phyloP scores from a whole-genome alignment of 2,888 invertebrate genomes.

The Drosophila meridiana region DNA sequence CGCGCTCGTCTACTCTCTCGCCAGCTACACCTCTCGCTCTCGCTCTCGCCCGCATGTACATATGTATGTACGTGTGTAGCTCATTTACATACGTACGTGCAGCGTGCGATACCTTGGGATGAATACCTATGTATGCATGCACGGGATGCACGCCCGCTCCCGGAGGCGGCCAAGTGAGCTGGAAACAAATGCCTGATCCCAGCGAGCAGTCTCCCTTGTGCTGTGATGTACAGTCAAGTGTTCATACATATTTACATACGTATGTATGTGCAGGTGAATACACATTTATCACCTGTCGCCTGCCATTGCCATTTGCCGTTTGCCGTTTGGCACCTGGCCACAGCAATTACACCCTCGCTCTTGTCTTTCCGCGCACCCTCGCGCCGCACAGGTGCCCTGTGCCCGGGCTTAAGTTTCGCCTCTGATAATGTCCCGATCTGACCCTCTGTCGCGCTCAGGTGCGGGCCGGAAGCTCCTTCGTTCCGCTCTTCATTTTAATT shows the following conservation, averaged over 20 bases:
- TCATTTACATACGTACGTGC: constrained; percentile 1
- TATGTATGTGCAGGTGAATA: neutral
- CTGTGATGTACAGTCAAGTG: neutral
- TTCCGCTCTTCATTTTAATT: neutral
- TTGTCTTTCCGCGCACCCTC: neutral
- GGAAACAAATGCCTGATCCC: neutral
- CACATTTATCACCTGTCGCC: neutral
- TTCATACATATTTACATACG: neutral
- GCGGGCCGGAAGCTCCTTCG: constrained; percentile 23
- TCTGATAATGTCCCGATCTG: constrained; percentile 11
- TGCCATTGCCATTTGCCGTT: neutral
- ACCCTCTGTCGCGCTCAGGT: neutral
- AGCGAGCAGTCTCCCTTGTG: neutral
- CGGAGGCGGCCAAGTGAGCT: too few species aligned
- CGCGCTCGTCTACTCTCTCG: constrained; percentile 36
- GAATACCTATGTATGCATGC: neutral
- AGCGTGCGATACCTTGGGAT: neutral
- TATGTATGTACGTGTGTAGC: neutral
- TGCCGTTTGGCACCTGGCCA: neutral
- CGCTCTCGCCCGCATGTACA: neutral
- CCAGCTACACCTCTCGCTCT: constrained; percentile 6
- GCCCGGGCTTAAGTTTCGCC: neutral
- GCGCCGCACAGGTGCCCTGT: neutral
- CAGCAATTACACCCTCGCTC: constrained; percentile 11
- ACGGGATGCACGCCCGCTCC: too few species aligned